Conservation (phyloP, 1,140 invertebrate species). For the Aricia agestis region DNA sequence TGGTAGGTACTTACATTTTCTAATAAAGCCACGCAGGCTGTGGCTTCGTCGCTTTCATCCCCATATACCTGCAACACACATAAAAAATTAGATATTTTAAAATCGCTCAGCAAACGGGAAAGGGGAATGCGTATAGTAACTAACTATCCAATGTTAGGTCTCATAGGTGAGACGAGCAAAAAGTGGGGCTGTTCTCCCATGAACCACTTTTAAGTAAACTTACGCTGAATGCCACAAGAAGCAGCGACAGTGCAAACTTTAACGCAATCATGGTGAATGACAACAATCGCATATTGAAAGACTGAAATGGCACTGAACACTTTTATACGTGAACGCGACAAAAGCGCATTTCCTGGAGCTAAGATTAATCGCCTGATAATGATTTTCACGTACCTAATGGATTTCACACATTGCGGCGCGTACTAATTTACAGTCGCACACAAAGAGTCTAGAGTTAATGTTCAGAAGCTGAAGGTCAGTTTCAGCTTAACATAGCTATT, state of each 20-base stretch:
- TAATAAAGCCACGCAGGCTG: slow-evolving; percentile 1
- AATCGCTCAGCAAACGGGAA: no score
- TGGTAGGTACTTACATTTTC: slow-evolving; percentile 17
- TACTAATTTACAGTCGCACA: background rate
- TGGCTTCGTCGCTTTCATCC: background rate
- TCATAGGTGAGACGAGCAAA: background rate
- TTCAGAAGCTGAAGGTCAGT: background rate
- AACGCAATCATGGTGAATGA: background rate
- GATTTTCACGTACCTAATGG: slow-evolving; percentile 12
- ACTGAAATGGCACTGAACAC: background rate
- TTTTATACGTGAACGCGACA: slow-evolving; percentile 17
- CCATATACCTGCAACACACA: slow-evolving; percentile 2
- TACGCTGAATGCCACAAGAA: background rate
- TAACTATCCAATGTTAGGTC: background rate
- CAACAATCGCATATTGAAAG: background rate
- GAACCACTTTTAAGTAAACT: no score
- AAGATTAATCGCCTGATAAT: slow-evolving; percentile 16
- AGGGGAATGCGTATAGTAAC: no score
- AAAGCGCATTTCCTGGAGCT: slow-evolving; percentile 14
- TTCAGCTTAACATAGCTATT: background rate
- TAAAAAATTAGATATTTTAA: no score
- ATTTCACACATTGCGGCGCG: slow-evolving; percentile 9
- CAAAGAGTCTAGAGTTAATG: background rate
- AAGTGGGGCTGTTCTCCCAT: no score
- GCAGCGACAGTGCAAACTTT: background rate